Base-by-base conservation (phyloP, 2,797 vertebrate species). In the Enteromius trimaculatus region DNA sequence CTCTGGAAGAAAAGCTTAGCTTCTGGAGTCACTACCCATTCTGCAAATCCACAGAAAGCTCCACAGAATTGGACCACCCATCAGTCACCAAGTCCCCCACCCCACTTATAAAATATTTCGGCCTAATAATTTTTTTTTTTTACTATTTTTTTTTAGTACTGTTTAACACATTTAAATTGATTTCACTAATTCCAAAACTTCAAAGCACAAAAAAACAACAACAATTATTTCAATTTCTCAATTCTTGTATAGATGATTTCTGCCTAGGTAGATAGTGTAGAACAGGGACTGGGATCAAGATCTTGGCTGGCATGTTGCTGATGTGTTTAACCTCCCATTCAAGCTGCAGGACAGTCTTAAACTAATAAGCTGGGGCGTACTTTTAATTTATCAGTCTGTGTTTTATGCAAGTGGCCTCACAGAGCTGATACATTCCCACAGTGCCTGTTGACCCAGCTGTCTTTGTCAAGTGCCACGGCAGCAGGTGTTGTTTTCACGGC, bases 371-470 rank as follows among this genome's bases (percentile, higher is more conserved):
- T 93, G 88, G 91, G 91, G 88, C 86, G 91, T 91, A 92, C 26
- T 70, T 87, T 88, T 92, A 92, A 95, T 92, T 94, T 93, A 94
- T 95, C 92, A 94, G 92, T 93, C 94, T 88, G 82, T 89, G 90
- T 95, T 95, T 95, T 92, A 93, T 95, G 92, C 93, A 94, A 91
- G 92, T 93, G 94, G 93, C 96, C 96, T 94, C 96, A 96, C 95
- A 96, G 93, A 96, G 95, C 96, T 96, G 97, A 97, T 97, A 95
- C 97, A 97, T 97, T 98, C 97, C 97, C 97, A 97, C 96, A 96
- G 97, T 96, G 98, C 97, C 97, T 98, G 97, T 98, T 99, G 98
- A 98, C 97, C 98, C 97, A 99, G 97, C 98, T 98, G 98, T 97
- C 96, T 96, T 96, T 95, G 95, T 95, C 96, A 95, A 96, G 95